These are phyloP conservation scores for Pseudorhiza aurosa DNA, from an alignment of 30 jellyfish, hydroid and myxozoan species.

Conservation along the genomic window DNA sequence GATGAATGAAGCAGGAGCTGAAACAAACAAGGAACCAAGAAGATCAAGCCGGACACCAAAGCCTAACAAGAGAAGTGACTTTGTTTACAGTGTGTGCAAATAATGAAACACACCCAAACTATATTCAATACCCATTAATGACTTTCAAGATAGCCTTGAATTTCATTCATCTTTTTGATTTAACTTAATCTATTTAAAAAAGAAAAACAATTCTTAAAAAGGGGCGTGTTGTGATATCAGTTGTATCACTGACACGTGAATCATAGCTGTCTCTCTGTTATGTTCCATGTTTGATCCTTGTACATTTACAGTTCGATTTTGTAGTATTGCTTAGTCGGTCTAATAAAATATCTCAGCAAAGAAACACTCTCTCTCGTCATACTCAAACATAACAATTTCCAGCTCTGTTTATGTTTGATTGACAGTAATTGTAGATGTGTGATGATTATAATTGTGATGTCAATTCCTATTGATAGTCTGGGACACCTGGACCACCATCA, in stretches of 20 bases:
- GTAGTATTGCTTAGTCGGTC: too few relatives aligned
- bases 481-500: constrained; percentile 89
- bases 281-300: too few relatives aligned
- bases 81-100: neutral
- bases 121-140: too few relatives aligned
- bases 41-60: constrained; percentile 12
- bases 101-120: neutral
- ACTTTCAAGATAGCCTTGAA: neutral
- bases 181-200: neutral
- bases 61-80: constrained; percentile 8
- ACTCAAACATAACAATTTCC: too few relatives aligned
- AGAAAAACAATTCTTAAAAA: neutral
- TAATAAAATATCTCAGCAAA: too few relatives aligned
- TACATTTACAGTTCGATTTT: too few relatives aligned
- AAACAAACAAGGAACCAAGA: neutral
- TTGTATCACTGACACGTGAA: neutral
- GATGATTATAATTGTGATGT: too few relatives aligned
- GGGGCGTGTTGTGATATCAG: constrained; percentile 6
- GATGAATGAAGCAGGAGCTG: neutral
- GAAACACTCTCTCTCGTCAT: too few relatives aligned
- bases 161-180: too few relatives aligned
- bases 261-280: constrained; percentile 1
- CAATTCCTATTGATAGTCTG: constrained; percentile 40
- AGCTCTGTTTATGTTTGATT: too few relatives aligned
- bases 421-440: too few relatives aligned